Evolutionary conservation across 1,140 invertebrate genomes (phyloP).

Genomic region (Himalopsyche phryganea): DNA sequence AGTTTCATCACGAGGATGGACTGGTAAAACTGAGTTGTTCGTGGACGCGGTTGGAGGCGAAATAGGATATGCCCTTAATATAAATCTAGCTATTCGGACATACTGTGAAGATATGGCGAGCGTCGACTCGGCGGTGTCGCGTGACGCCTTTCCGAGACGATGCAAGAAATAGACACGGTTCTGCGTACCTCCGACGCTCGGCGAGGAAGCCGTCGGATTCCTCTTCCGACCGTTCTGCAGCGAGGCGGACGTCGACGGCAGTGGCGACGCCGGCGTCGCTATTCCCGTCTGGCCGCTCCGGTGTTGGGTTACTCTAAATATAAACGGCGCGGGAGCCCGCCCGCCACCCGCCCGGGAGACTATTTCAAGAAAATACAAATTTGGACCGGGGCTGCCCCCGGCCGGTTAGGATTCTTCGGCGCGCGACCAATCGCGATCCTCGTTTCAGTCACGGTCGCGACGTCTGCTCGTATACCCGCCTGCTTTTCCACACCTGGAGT

Average conservation of each 20-base stretch:
- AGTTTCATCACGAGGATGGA: too few relatives aligned
- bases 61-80: too few relatives aligned
- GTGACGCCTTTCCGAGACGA: too few relatives aligned
- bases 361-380: slow-evolving; percentile 81
- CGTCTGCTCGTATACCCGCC: slow-evolving; percentile 35
- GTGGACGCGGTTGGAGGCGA: too few relatives aligned
- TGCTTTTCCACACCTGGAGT: slow-evolving; percentile 36
- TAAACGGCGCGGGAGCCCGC: slow-evolving; percentile 42
- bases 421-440: slow-evolving; percentile 13
- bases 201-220: neutral
- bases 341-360: slow-evolving; percentile 40
- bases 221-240: slow-evolving; percentile 26
- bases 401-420: slow-evolving; percentile 41
- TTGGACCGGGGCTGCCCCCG: slow-evolving; percentile 62
- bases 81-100: neutral
- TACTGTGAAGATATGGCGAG: neutral
- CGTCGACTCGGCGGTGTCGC: too few relatives aligned
- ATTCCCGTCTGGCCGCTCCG: slow-evolving; percentile 1
- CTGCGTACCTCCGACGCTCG: neutral
- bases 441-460: slow-evolving; percentile 38
- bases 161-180: too few relatives aligned
- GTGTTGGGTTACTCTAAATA: slow-evolving; percentile 33
- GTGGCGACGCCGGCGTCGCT: neutral
- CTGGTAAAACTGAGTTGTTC: too few relatives aligned
- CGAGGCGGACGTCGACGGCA: neutral